Conservation (phyloP, 2,888 invertebrate species). For the Bellardia pandia region DNA sequence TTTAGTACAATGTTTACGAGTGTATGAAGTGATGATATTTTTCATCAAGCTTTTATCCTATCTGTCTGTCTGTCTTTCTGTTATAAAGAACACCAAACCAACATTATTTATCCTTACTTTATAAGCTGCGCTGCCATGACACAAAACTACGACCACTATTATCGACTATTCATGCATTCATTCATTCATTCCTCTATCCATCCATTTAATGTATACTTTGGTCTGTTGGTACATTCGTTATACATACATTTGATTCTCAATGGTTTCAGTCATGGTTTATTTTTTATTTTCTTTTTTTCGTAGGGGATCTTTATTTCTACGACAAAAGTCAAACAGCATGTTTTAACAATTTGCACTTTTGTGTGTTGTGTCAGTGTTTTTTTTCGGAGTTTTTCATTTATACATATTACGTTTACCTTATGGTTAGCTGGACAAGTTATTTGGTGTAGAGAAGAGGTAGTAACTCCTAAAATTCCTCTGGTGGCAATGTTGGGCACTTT, state of each 20-base stretch:
- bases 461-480: not conserved
- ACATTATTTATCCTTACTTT: conserved; percentile 45
- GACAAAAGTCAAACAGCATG: conserved; percentile 65
- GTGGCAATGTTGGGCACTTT: too few species aligned
- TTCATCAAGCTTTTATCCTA: conserved; percentile 42
- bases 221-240: not conserved
- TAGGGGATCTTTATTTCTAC: conserved; percentile 20
- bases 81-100: conserved; percentile 25
- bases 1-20: conserved; percentile 56
- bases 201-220: not conserved
- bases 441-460: not conserved
- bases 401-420: not conserved
- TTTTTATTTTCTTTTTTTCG: not conserved
- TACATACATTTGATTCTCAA: conserved; percentile 18
- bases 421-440: not conserved
- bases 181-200: not conserved
- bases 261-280: not conserved
- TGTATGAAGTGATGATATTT: conserved; percentile 39
- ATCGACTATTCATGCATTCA: conserved; percentile 41
- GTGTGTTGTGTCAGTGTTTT: conserved; percentile 26
- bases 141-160: conserved; percentile 33
- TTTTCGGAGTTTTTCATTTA: not conserved
- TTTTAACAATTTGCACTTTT: conserved; percentile 62
- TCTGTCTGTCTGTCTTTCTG: too few species aligned
- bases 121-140: conserved; percentile 16